phyloP scores from a whole-genome alignment of 2,113 vertebrate species.

The Gila orcuttii region DNA sequence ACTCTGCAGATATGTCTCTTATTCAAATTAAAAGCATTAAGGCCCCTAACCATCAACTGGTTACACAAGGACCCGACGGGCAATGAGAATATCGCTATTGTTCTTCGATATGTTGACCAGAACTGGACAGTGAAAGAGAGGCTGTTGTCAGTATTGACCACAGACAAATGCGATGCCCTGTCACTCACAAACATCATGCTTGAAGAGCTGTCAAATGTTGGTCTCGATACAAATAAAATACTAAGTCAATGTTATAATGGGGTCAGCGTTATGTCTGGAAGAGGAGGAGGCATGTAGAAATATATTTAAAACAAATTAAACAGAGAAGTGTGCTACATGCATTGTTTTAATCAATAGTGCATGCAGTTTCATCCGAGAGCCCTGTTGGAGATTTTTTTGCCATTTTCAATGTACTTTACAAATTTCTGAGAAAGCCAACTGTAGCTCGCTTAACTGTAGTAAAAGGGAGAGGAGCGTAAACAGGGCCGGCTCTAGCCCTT shows the following conservation, averaged over 20 bases:
- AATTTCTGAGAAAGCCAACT: constrained; percentile 30
- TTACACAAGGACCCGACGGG: no score
- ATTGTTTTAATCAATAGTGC: constrained; percentile 43
- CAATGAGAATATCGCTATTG: no score
- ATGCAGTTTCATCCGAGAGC: background rate
- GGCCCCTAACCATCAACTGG: no score
- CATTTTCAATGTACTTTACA: constrained; percentile 35
- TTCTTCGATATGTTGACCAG: no score
- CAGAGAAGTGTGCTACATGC: background rate
- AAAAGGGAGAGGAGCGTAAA: constrained; percentile 26
- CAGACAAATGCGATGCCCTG: no score
- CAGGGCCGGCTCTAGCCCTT: no score
- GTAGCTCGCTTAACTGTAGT: background rate
- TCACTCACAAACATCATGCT: no score
- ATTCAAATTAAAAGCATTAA: no score
- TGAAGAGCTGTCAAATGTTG: background rate
- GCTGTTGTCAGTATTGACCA: no score
- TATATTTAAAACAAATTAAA: background rate
- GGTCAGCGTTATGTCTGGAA: constrained; percentile 34
- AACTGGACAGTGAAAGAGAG: no score
- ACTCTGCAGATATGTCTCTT: no score
- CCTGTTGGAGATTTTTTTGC: constrained; percentile 22
- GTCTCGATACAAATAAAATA: background rate
- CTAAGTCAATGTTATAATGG: constrained; percentile 33
- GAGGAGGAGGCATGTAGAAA: constrained; percentile 15